phyloP scores from a whole-genome alignment of 1,140 invertebrate species.

The Zaprionus ornatus region DNA sequence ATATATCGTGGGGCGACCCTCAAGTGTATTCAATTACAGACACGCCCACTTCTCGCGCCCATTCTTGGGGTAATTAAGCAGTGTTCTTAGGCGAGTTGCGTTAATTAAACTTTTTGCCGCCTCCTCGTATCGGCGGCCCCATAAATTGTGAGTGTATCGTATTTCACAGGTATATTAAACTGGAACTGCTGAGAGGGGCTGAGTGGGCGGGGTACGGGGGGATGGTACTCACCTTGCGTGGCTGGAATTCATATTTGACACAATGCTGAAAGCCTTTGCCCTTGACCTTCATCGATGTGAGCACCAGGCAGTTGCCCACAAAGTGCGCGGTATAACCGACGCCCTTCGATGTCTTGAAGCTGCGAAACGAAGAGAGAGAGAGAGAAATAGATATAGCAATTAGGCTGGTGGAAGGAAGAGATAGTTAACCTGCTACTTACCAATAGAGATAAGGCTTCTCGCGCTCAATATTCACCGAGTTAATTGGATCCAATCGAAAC shows the following conservation, averaged over 20 bases:
- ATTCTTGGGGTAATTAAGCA: slow-evolving; percentile 13
- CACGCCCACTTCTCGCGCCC: not conserved
- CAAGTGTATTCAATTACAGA: slow-evolving; percentile 26
- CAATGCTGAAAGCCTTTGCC: slow-evolving; percentile 99
- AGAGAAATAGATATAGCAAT: slow-evolving; percentile 4
- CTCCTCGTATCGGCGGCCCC: not conserved
- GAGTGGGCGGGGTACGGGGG: not conserved
- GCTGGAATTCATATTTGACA: slow-evolving; percentile 99
- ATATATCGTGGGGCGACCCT: not conserved
- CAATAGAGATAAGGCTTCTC: slow-evolving; percentile 99
- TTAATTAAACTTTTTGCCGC: slow-evolving; percentile 38
- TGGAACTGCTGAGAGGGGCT: not conserved
- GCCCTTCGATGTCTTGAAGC: slow-evolving; percentile 99
- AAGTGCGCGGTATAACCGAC: slow-evolving; percentile 99
- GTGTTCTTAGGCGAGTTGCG: slow-evolving; percentile 9
- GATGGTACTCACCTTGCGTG: slow-evolving; percentile 92
- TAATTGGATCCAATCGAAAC: slow-evolving; percentile 99
- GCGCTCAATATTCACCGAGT: slow-evolving; percentile 98
- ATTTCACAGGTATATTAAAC: not conserved
- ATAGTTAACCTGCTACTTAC: slow-evolving; percentile 85
- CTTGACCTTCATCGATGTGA: slow-evolving; percentile 99
- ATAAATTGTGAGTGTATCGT: slow-evolving; percentile 19
- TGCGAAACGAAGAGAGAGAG: slow-evolving; percentile 81
- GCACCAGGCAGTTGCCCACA: slow-evolving; percentile 98
- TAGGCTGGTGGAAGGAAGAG: slow-evolving; percentile 1